Evolutionary conservation across 2,113 vertebrate genomes (phyloP).

Genomic region (Euleptes europaea): DNA sequence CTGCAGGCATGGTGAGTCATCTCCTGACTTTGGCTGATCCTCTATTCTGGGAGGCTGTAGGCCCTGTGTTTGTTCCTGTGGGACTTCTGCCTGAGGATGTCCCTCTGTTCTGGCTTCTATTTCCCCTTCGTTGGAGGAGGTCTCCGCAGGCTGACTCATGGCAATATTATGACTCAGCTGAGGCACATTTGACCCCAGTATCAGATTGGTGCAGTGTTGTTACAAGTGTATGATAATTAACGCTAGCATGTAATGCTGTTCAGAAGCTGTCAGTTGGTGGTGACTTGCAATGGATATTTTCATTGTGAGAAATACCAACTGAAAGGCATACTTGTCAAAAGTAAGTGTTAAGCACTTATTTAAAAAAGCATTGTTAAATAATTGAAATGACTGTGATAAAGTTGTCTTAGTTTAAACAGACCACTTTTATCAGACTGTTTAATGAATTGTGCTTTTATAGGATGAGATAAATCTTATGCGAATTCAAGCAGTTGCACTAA

Average conservation of each 20-base stretch:
- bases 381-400: constrained; percentile 85
- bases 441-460: constrained; percentile 87
- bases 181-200: not conserved
- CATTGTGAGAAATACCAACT: constrained; percentile 80
- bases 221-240: not conserved
- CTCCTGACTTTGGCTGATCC: too few relatives aligned
- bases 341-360: constrained; percentile 80
- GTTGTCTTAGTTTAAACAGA: constrained; percentile 83
- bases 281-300: constrained; percentile 52
- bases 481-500: constrained; percentile 70
- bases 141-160: too few relatives aligned
- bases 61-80: too few relatives aligned
- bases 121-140: too few relatives aligned
- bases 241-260: constrained; percentile 56
- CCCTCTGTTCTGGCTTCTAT: too few relatives aligned
- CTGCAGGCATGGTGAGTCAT: too few relatives aligned
- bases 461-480: constrained; percentile 80
- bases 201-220: not conserved
- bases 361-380: constrained; percentile 84
- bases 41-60: too few relatives aligned
- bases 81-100: too few relatives aligned
- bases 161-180: not conserved
- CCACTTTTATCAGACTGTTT: constrained; percentile 82
- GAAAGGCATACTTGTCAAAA: constrained; percentile 80
- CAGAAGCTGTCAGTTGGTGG: constrained; percentile 45